Percentiles rank a stretch among this genome's conserved stretches.
Conservation (phyloP, 2,888 invertebrate species). For the Rambutsinella grinnellia region DNA sequence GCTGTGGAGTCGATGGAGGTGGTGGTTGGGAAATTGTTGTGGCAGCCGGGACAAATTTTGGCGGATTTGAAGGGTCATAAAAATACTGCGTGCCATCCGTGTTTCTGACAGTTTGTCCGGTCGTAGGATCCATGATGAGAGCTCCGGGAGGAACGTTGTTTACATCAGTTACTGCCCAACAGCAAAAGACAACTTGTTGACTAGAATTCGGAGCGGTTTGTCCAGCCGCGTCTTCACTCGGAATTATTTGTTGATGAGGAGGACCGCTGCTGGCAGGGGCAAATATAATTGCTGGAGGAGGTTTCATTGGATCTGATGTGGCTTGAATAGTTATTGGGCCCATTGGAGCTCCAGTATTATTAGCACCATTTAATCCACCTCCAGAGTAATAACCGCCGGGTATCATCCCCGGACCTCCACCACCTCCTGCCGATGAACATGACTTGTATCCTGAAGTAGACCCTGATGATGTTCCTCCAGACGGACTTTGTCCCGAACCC, state of each 20-base stretch:
- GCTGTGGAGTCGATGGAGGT: conserved; percentile 1
- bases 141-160: conserved; percentile 89
- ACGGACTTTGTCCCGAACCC: conserved; percentile 36
- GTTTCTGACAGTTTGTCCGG: conserved; percentile 82
- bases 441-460: conserved; percentile 41
- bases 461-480: conserved; percentile 17
- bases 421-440: not conserved
- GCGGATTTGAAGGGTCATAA: conserved; percentile 81
- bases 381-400: conserved; percentile 9
- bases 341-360: not conserved
- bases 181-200: conserved; percentile 71
- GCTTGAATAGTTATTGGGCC: not conserved
- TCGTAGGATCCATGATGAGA: conserved; percentile 88
- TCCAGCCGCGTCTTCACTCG: conserved; percentile 15
- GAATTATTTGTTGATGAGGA: conserved; percentile 11
- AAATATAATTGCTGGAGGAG: conserved; percentile 29
- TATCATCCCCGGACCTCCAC: not conserved
- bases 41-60: conserved; percentile 67
- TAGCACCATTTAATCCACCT: conserved; percentile 15
- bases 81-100: conserved; percentile 83
- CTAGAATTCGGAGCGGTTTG: conserved; percentile 30
- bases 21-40: not conserved
- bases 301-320: conserved; percentile 6
- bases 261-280: conserved; percentile 17
- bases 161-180: conserved; percentile 92